phyloP scores from a whole-genome alignment of 2,888 invertebrate species.

The Pediacus dermestoides region DNA sequence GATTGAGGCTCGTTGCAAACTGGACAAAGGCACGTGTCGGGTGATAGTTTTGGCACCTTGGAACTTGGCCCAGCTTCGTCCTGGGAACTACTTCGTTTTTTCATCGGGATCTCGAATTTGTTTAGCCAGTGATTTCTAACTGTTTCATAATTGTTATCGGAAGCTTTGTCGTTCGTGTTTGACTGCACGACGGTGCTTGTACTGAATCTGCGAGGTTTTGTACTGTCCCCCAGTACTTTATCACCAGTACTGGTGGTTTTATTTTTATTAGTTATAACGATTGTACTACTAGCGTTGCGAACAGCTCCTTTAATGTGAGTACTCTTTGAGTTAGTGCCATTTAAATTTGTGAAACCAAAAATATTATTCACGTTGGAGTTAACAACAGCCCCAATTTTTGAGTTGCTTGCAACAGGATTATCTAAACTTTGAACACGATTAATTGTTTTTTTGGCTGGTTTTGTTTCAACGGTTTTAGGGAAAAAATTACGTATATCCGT shows the following conservation, averaged over 20 bases:
- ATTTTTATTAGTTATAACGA: slow-evolving; percentile 30
- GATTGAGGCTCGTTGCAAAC: slow-evolving; percentile 41
- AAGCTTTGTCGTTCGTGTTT: too few species aligned
- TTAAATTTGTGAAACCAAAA: slow-evolving; percentile 30
- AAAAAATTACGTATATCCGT: slow-evolving; percentile 15
- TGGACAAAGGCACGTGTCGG: slow-evolving; percentile 49
- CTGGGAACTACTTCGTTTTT: slow-evolving; percentile 15
- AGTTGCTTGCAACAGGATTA: slow-evolving; percentile 2
- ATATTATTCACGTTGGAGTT: slow-evolving; percentile 31
- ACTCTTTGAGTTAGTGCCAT: slow-evolving; percentile 10
- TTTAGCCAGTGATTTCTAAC: slow-evolving; percentile 48
- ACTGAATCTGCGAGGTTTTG: too few species aligned
- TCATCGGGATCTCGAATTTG: slow-evolving; percentile 36
- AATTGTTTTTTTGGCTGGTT: background rate
- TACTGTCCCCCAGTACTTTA: too few species aligned
- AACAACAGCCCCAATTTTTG: slow-evolving; percentile 24
- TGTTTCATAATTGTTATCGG: slow-evolving; percentile 30
- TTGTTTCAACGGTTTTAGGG: slow-evolving; percentile 4
- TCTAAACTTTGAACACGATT: slow-evolving; percentile 23
- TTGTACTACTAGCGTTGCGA: slow-evolving; percentile 37
- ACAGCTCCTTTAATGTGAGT: slow-evolving; percentile 38
- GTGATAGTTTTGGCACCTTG: slow-evolving; percentile 14
- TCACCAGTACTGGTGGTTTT: slow-evolving; percentile 19
- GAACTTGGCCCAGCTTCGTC: slow-evolving; percentile 9
- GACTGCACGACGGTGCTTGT: too few species aligned